phyloP scores from a whole-genome alignment of 2,797 vertebrate species.

The Melanotaenia maccullochi region DNA sequence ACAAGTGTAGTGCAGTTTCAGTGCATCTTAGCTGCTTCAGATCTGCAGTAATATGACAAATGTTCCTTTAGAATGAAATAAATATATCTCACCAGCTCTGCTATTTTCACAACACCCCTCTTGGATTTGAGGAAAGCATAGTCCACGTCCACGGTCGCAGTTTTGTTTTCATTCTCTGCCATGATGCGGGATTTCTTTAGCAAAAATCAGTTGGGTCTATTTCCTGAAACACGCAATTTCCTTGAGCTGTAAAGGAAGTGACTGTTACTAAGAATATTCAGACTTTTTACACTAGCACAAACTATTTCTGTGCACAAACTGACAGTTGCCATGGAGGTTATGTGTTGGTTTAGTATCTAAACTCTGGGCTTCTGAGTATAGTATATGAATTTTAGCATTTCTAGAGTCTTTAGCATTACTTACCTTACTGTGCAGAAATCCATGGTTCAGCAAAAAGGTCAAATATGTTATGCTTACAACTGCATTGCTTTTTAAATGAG shows the following conservation, averaged over 20 bases:
- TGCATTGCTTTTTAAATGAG: too few relatives aligned
- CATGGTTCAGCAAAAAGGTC: too few relatives aligned
- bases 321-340: too few relatives aligned
- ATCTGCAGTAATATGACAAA: slow-evolving; percentile 4
- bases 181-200: slow-evolving; percentile 14
- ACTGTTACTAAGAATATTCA: slow-evolving; percentile 8
- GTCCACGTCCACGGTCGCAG: slow-evolving; percentile 57
- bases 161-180: slow-evolving; percentile 18
- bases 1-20: neutral
- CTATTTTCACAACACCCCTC: slow-evolving; percentile 74
- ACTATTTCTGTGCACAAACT: too few relatives aligned
- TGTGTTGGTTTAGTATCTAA: too few relatives aligned
- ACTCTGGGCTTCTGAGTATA: too few relatives aligned
- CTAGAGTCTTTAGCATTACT: too few relatives aligned
- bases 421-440: too few relatives aligned
- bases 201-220: slow-evolving; percentile 7
- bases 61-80: neutral
- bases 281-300: slow-evolving; percentile 5
- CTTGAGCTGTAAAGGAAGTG: slow-evolving; percentile 64
- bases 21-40: neutral
- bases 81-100: slow-evolving; percentile 74
- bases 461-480: too few relatives aligned
- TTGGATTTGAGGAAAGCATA: slow-evolving; percentile 68
- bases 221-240: slow-evolving; percentile 69
- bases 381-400: too few relatives aligned